Conservation (phyloP, 2,113 vertebrate species). For the Puffinus mauretanicus region DNA sequence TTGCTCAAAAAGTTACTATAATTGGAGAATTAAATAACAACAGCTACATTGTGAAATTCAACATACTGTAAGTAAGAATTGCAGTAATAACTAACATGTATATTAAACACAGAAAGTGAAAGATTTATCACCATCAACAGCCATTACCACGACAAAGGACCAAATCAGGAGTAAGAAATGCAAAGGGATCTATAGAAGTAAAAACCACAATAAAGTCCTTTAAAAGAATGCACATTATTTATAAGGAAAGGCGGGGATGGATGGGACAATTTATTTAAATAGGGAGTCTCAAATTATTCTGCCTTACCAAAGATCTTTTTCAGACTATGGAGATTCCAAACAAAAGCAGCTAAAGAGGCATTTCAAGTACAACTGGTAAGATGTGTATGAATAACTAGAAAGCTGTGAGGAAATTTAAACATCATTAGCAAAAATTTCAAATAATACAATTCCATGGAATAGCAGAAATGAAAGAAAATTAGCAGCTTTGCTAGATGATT, state of each 20-base stretch:
- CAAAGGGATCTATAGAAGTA: not conserved
- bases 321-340: not conserved
- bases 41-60: not conserved
- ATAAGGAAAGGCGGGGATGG: not conserved
- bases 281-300: not conserved
- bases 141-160: not conserved
- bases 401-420: not conserved
- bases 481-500: not conserved
- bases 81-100: not conserved
- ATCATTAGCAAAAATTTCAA: not conserved
- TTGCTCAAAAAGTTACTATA: not conserved
- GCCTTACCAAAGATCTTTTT: not conserved
- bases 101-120: not conserved
- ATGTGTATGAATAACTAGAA: not conserved
- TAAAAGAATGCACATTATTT: not conserved
- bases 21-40: not conserved
- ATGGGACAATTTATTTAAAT: not conserved
- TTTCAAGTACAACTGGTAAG: not conserved
- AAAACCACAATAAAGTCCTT: not conserved
- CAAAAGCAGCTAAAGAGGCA: not conserved
- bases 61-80: not conserved
- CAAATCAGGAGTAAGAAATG: not conserved
- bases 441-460: not conserved
- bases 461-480: conserved; percentile 9
- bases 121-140: not conserved